These are phyloP conservation scores for Tenodera sinensis DNA, from an alignment of 2,888 invertebrate species.

Conservation along the genomic window DNA sequence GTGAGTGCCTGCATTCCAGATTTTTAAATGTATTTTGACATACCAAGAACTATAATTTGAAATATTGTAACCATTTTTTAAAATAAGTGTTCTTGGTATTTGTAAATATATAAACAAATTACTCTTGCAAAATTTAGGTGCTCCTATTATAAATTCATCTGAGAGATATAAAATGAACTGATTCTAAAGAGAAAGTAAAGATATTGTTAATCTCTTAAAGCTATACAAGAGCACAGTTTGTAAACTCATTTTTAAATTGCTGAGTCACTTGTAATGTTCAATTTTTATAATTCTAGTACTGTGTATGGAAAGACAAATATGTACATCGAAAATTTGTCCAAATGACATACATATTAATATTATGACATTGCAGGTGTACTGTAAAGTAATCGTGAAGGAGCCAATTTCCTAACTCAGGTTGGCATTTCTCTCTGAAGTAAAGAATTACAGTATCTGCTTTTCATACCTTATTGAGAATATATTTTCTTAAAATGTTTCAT, in stretches of 20 bases:
- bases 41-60: not conserved
- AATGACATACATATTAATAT: not conserved
- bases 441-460: no score
- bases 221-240: not conserved
- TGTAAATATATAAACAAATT: not conserved
- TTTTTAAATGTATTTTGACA: not conserved
- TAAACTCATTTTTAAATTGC: not conserved
- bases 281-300: not conserved
- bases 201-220: not conserved
- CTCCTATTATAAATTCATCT: not conserved
- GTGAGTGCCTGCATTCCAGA: not conserved
- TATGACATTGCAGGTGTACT: not conserved
- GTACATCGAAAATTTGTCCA: not conserved
- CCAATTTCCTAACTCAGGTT: not conserved
- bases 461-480: no score
- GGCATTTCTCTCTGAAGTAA: no score
- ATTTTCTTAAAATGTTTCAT: no score
- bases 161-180: not conserved
- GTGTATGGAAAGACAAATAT: not conserved
- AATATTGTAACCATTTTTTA: not conserved
- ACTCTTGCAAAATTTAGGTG: not conserved
- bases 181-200: not conserved
- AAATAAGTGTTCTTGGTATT: not conserved
- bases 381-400: not conserved
- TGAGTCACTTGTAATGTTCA: not conserved